phyloP scores from a whole-genome alignment of 2,113 vertebrate species.

The Dermatemys mawii region DNA sequence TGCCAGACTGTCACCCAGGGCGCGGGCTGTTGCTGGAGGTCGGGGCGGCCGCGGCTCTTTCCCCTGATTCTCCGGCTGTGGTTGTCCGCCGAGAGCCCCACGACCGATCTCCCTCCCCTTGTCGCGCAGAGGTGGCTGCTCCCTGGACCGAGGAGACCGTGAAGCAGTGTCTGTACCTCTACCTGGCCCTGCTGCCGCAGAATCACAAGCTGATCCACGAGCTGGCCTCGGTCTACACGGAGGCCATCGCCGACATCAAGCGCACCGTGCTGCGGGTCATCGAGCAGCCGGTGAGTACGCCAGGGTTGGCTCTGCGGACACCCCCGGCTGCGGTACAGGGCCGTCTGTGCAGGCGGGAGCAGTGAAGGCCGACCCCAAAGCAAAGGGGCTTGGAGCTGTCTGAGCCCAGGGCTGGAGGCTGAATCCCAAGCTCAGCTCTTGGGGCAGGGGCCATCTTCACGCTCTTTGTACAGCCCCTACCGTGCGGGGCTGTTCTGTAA shows the following conservation, averaged over 20 bases:
- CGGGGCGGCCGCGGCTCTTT: rapidly evolving
- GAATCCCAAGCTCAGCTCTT: background rate
- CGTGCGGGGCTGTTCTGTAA: background rate
- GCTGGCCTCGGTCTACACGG: conserved; percentile 92
- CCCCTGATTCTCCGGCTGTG: background rate
- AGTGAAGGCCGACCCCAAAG: too few relatives aligned
- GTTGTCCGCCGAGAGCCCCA: too few relatives aligned
- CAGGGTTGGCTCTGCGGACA: background rate
- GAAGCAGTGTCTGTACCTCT: conserved; percentile 95
- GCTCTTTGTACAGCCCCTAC: background rate
- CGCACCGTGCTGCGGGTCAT: conserved; percentile 92
- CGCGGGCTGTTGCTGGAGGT: background rate
- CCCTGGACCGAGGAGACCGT: conserved; percentile 96
- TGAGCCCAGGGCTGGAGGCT: background rate
- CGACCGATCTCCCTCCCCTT: background rate
- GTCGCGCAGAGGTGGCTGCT: conserved; percentile 88
- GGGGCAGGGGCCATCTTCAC: background rate
- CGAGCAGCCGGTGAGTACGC: conserved; percentile 88
- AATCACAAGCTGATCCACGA: conserved; percentile 96
- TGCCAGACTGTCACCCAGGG: background rate
- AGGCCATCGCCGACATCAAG: conserved; percentile 97
- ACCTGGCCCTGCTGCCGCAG: conserved; percentile 91
- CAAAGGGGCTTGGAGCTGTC: background rate
- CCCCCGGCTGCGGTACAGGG: too few relatives aligned
- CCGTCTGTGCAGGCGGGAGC: too few relatives aligned